phyloP scores from a whole-genome alignment of 2,888 invertebrate species.

The Leptogaster cylindrica region DNA sequence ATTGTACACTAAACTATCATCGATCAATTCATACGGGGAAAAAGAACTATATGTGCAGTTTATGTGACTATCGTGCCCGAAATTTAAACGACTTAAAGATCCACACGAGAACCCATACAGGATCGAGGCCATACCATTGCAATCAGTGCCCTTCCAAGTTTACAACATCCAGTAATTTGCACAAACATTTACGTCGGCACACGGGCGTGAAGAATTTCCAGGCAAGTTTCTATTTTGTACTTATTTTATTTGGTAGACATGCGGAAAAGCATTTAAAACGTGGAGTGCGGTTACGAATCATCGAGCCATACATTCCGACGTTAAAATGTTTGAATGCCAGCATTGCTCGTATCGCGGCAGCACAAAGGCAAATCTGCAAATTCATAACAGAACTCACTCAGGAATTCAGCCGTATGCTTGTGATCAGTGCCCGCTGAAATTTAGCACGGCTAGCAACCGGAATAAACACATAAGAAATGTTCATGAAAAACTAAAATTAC shows the following conservation, averaged over 20 bases:
- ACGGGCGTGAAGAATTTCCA: slow-evolving; percentile 47
- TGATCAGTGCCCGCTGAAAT: slow-evolving; percentile 45
- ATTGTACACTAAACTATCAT: slow-evolving; percentile 44
- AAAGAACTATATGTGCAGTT: slow-evolving; percentile 43
- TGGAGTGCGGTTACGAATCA: slow-evolving; percentile 48
- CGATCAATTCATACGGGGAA: slow-evolving; percentile 45
- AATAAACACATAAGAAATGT: slow-evolving; percentile 48
- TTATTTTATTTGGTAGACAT: slow-evolving; percentile 43
- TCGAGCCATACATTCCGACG: slow-evolving; percentile 46
- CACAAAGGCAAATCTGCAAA: slow-evolving; percentile 48
- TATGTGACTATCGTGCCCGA: slow-evolving; percentile 46
- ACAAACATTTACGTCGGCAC: slow-evolving; percentile 48
- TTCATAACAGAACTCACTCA: slow-evolving; percentile 48
- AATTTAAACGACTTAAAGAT: slow-evolving; percentile 46
- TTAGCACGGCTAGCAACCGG: slow-evolving; percentile 48
- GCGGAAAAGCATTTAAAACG: slow-evolving; percentile 48
- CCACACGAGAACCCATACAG: slow-evolving; percentile 46
- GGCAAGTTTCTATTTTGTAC: slow-evolving; percentile 45
- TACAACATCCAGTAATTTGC: slow-evolving; percentile 47
- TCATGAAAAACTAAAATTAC: slow-evolving; percentile 47
- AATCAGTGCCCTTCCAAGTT: slow-evolving; percentile 42
- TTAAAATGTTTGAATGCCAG: slow-evolving; percentile 46
- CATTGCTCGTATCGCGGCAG: slow-evolving; percentile 45
- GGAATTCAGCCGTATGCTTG: slow-evolving; percentile 47
- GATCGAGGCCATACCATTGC: slow-evolving; percentile 45